Evolutionary conservation across 2,888 invertebrate genomes (phyloP).

Genomic region (Suillia variegata): DNA sequence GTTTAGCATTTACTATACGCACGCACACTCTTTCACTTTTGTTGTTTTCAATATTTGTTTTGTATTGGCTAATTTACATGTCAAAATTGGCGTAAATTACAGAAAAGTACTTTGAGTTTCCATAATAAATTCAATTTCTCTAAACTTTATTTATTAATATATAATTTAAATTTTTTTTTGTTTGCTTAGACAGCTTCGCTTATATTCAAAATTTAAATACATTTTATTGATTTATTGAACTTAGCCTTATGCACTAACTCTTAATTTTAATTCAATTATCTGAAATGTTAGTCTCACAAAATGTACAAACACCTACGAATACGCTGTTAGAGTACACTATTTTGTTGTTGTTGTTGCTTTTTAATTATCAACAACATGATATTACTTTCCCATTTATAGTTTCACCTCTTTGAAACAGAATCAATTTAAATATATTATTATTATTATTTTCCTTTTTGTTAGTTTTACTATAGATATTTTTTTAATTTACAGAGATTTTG

Average conservation of each 20-base stretch:
- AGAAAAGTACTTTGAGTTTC: not conserved
- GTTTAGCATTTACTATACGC: not conserved
- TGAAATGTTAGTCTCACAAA: constrained; percentile 21
- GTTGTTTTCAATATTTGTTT: not conserved
- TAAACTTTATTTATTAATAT: constrained; percentile 1
- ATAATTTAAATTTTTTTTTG: not conserved
- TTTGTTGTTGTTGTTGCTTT: constrained; percentile 6
- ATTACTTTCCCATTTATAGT: constrained; percentile 1
- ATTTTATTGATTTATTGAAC: too few species aligned
- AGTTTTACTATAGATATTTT: not conserved
- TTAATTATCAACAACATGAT: constrained; percentile 10
- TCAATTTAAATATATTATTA: too few species aligned
- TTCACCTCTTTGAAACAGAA: too few species aligned
- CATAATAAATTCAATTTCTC: not conserved
- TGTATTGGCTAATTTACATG: not conserved
- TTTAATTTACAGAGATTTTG: not conserved
- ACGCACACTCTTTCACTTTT: constrained; percentile 3
- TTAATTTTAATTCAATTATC: too few species aligned
- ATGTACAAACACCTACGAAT: constrained; percentile 6
- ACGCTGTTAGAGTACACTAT: not conserved
- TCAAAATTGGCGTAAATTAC: not conserved
- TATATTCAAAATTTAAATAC: too few species aligned
- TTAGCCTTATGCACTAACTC: too few species aligned
- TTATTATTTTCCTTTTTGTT: not conserved
- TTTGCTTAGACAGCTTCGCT: not conserved